Conservation (phyloP, 30 jellyfish, hydroid and myxozoan genomes). For the Aurelia coerulea region DNA sequence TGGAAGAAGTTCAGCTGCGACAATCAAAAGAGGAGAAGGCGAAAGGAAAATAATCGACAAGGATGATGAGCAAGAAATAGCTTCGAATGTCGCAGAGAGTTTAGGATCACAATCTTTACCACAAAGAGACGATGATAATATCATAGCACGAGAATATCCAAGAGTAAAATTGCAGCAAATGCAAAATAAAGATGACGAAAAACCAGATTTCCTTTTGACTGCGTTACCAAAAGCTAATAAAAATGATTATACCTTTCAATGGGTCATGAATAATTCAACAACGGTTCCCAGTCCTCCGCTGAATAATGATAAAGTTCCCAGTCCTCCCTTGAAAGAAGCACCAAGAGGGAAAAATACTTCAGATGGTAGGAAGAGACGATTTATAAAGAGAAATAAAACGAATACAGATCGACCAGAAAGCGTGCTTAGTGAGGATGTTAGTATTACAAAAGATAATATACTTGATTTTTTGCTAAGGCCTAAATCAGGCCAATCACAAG, state of each 20-base stretch:
- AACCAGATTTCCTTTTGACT: not conserved
- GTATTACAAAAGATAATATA: not conserved
- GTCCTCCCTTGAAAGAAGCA: constrained; percentile 16
- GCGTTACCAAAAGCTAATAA: constrained; percentile 54
- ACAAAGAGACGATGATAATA: not conserved
- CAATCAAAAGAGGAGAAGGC: constrained; percentile 12
- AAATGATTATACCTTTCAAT: constrained; percentile 47
- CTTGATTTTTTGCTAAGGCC: not conserved
- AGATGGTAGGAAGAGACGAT: constrained; percentile 28
- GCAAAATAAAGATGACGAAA: constrained; percentile 22
- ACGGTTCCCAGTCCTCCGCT: not conserved
- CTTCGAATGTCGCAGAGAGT: not conserved
- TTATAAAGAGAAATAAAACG: not conserved
- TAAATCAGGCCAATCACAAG: not conserved
- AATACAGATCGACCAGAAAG: constrained; percentile 6
- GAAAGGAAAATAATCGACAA: not conserved
- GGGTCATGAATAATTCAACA: constrained; percentile 33
- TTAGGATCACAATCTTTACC: constrained; percentile 15
- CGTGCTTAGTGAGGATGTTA: not conserved
- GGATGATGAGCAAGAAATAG: not conserved
- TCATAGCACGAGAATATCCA: not conserved
- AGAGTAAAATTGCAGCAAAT: constrained; percentile 15
- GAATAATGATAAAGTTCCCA: constrained; percentile 1
- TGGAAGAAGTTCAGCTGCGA: constrained; percentile 18
- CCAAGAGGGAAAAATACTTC: not conserved